Conservation (phyloP, 1,140 invertebrate genomes). For the Sitophilus oryzae region DNA sequence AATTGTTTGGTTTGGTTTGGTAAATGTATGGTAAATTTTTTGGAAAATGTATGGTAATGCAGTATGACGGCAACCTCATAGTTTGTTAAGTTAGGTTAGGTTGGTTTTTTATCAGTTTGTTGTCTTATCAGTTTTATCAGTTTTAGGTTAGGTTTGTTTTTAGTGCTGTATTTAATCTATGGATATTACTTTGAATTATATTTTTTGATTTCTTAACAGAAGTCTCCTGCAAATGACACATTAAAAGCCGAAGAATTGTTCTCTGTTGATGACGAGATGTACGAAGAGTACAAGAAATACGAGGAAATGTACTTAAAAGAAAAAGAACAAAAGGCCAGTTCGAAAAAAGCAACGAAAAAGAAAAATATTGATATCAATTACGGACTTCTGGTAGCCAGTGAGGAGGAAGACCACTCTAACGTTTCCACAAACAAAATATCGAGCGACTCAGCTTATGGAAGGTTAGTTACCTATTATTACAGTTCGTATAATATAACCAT, state of each 20-base stretch:
- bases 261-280: conserved; percentile 38
- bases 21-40: too few relatives aligned
- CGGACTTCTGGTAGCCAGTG: conserved; percentile 16
- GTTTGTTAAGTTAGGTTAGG: too few relatives aligned
- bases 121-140: too few relatives aligned
- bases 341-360: conserved; percentile 24
- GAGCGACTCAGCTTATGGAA: conserved; percentile 63
- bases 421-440: conserved; percentile 20
- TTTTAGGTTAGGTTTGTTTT: too few relatives aligned
- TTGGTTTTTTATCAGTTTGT: too few relatives aligned
- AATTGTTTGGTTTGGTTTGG: too few relatives aligned
- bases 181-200: too few relatives aligned
- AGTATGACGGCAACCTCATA: too few relatives aligned
- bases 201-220: conserved; percentile 4
- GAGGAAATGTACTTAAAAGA: conserved; percentile 45
- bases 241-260: conserved; percentile 35
- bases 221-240: neutral
- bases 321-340: conserved; percentile 35
- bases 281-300: conserved; percentile 50
- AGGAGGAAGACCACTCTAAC: conserved; percentile 17
- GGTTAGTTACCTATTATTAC: conserved; percentile 52
- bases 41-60: too few relatives aligned
- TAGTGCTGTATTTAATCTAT: too few relatives aligned
- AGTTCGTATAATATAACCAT: too few relatives aligned
- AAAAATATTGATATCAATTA: conserved; percentile 25